phyloP scores from a whole-genome alignment of 2,797 vertebrate genomes.

The Clamator glandarius region DNA sequence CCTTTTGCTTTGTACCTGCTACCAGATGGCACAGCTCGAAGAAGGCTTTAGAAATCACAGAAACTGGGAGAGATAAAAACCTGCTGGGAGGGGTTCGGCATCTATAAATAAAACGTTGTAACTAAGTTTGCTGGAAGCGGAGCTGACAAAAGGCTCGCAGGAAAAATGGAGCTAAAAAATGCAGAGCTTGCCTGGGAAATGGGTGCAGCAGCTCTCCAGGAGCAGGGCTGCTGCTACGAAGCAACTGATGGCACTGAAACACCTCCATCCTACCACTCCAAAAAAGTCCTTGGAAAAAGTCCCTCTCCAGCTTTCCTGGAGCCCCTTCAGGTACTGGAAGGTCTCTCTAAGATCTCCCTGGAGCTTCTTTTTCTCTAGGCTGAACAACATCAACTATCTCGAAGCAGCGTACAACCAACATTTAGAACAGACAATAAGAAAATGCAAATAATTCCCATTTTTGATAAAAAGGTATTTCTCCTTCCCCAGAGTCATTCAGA shows the following conservation, averaged over 20 bases:
- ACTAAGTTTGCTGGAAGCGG: not conserved
- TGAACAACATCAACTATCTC: too few relatives aligned
- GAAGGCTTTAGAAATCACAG: not conserved
- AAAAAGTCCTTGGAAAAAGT: too few relatives aligned
- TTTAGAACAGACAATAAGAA: not conserved
- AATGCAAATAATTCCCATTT: not conserved
- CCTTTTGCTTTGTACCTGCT: constrained; percentile 5
- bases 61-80: not conserved
- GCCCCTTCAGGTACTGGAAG: too few relatives aligned
- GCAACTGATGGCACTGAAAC: not conserved
- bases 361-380: too few relatives aligned
- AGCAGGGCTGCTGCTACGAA: not conserved
- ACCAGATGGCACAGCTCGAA: not conserved
- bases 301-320: too few relatives aligned
- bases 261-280: too few relatives aligned
- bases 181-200: not conserved
- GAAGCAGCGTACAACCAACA: too few relatives aligned
- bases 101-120: not conserved
- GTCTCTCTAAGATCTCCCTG: too few relatives aligned
- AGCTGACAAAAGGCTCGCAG: not conserved
- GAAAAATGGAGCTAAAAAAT: not conserved
- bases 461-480: not conserved
- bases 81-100: not conserved
- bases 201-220: not conserved
- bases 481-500: not conserved